Evolutionary conservation across 2,113 vertebrate genomes (phyloP).

Genomic region (Oenanthe melanoleuca): DNA sequence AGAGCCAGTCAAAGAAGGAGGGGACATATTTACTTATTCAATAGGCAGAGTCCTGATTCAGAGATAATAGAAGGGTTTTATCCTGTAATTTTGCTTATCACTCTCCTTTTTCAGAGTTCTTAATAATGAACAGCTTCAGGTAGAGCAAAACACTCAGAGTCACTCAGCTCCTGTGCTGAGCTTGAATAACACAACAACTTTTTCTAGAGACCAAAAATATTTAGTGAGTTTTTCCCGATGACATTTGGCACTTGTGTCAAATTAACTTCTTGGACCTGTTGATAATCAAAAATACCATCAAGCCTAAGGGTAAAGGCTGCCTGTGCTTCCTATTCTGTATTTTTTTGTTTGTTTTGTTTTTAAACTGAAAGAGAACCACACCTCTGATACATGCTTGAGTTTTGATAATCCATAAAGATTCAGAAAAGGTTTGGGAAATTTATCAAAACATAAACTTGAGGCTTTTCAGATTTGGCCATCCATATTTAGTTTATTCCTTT

Average conservation of each 20-base stretch:
- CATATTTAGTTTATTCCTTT: conserved; percentile 31
- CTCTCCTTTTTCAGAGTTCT: neutral
- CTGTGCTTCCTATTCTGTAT: neutral
- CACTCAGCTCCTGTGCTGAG: neutral
- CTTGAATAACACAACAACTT: neutral
- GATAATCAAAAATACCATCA: neutral
- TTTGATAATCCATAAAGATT: neutral
- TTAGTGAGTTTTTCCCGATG: neutral
- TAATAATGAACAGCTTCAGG: neutral
- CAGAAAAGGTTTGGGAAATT: neutral
- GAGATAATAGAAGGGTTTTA: neutral
- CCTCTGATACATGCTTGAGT: neutral
- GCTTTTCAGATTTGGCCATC: conserved; percentile 22
- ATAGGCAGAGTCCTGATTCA: neutral
- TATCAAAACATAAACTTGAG: neutral
- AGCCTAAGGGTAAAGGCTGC: neutral
- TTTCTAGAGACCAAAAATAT: neutral
- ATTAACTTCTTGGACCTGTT: neutral
- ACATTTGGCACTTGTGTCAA: neutral
- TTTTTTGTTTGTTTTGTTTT: neutral
- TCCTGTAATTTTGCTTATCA: neutral
- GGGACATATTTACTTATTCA: neutral
- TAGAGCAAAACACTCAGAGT: neutral
- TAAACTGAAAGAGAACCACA: neutral
- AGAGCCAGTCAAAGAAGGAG: neutral